A percentile compares a stretch with the other conserved stretches of the same genome.
Conservation (phyloP, 2,113 vertebrate species). For the Xenopus tropicalis region DNA sequence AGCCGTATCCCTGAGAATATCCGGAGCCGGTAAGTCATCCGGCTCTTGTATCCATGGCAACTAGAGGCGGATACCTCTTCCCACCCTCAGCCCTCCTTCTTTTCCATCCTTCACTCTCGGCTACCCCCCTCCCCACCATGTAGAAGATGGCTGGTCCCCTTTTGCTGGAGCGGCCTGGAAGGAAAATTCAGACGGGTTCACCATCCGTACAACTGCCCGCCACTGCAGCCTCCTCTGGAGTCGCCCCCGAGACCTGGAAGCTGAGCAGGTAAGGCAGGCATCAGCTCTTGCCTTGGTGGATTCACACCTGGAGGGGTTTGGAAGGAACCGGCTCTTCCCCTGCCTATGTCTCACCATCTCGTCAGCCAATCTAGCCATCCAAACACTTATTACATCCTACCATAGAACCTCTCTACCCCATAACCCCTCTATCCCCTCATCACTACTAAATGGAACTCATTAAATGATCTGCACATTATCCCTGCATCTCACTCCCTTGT, state of each 20-base stretch:
- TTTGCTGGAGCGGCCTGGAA: conserved; percentile 46
- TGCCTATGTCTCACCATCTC: conserved; percentile 28
- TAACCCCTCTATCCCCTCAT: background rate
- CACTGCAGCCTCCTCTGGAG: conserved; percentile 44
- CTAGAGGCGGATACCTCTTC: conserved; percentile 55
- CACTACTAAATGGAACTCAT: background rate
- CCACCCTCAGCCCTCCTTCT: conserved; percentile 43
- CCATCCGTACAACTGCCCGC: conserved; percentile 42
- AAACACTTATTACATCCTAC: conserved; percentile 39
- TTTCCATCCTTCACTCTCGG: conserved; percentile 36
- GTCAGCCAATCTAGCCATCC: conserved; percentile 40
- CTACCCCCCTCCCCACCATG: conserved; percentile 39
- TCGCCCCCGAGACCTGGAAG: conserved; percentile 44
- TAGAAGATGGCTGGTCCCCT: conserved; percentile 45
- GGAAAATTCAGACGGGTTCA: conserved; percentile 48
- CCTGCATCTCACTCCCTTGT: conserved; percentile 19
- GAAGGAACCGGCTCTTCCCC: conserved; percentile 21
- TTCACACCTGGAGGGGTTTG: conserved; percentile 24
- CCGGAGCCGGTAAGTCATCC: conserved; percentile 57
- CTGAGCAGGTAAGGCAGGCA: conserved; percentile 50
- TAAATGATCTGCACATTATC: background rate
- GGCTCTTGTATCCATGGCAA: conserved; percentile 58
- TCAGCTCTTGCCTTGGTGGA: conserved; percentile 27
- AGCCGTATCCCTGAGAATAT: conserved; percentile 53
- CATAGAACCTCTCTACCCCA: background rate